Evolutionary conservation across 2,797 vertebrate species (phyloP).

Genomic region (Sus cebifrons): DNA sequence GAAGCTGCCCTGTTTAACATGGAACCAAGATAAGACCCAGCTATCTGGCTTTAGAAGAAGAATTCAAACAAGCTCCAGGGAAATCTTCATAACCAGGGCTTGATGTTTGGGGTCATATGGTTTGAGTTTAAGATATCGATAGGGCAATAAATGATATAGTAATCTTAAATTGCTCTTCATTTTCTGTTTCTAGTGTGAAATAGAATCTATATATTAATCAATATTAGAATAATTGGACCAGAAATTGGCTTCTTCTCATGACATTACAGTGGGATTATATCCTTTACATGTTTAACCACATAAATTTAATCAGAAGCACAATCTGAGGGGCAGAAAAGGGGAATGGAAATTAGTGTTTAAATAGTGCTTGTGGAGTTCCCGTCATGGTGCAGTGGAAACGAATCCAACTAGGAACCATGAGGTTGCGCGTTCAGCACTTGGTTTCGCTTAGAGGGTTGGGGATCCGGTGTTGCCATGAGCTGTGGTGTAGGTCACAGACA

Average conservation of each 20-base stretch:
- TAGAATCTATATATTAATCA: neutral
- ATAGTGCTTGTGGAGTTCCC: neutral
- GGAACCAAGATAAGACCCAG: neutral
- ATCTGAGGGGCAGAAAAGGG: neutral
- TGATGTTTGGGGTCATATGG: neutral
- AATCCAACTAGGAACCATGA: too few species aligned
- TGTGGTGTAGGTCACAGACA: too few species aligned
- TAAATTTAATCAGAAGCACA: neutral
- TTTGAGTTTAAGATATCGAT: neutral
- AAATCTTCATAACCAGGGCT: neutral
- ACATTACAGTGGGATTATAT: neutral
- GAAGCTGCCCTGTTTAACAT: neutral
- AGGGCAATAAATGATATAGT: neutral
- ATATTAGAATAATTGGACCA: neutral
- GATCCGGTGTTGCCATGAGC: too few species aligned
- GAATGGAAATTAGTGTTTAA: neutral
- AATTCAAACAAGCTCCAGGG: neutral
- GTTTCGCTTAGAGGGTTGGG: too few species aligned
- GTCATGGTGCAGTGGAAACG: too few species aligned
- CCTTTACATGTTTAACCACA: neutral
- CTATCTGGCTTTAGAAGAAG: neutral
- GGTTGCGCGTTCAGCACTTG: too few species aligned
- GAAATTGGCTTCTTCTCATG: neutral
- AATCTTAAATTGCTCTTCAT: conserved; percentile 6
- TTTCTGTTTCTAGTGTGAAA: conserved; percentile 12